Evolutionary conservation across 1,140 invertebrate species (phyloP), one percentile per base, ranked within the genome.

Genomic region (Episyrphus balteatus): DNA sequence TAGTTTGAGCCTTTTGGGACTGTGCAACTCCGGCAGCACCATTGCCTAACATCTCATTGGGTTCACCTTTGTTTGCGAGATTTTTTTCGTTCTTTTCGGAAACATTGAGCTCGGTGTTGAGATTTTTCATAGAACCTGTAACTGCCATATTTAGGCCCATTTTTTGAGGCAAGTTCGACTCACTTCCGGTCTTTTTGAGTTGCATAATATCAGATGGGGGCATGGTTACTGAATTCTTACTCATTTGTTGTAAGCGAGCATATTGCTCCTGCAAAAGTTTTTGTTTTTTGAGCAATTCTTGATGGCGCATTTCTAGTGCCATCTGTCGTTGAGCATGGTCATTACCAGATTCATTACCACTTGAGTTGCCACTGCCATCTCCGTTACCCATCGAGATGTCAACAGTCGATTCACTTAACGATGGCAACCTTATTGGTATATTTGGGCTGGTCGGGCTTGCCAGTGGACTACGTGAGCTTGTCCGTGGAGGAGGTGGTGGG

Each of bases 241-340:
- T 88, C 18, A 92, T 75, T 66, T 86, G 84, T 56, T 92, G 89
- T 32, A 92, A 64, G 11, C 88, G 74, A 0, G 84, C 83, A 65
- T 91, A 93, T 56, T 93, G 89, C 52, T 92, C 88, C 57, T 93
- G 88, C 1, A 93, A 69, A 5, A 86, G 81, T 48, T 82, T 84
- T 57, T 92, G 89, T 58, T 91, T 91, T 42, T 84, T 79, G 3
- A 92, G 61, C 1, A 92, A 70, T 57, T 92, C 88, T 60, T 90
- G 86, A 58, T 92, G 88, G 2, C 88, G 76, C 54, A 85, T 82
- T 61, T 90, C 88, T 3, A 92, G 72, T 26, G 82, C 75, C 47
- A 86, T 80, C 58, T 90, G 86, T 0, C 86, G 73, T 36, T 69
- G 70, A 3, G 51, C 56, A 40, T 63, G 58, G 39, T 77, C 75